A percentile compares a stretch with the other conserved stretches of the same genome.
Evolutionary conservation across 2,797 vertebrate genomes (phyloP).

Genomic region (Urophycis tenuis): DNA sequence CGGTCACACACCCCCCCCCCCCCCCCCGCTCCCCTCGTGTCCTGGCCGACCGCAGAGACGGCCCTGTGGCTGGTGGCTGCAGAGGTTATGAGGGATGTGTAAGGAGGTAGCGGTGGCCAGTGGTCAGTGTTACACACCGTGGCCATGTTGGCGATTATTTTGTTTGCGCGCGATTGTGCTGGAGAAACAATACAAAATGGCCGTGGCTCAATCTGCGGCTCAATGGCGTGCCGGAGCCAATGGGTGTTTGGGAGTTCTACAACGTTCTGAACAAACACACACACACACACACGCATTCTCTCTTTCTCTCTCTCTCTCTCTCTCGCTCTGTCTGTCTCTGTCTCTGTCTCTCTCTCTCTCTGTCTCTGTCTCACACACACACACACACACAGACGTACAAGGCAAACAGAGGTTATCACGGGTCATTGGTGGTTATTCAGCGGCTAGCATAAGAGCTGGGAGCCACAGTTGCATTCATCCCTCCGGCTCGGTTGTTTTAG

Average conservation of each 20-base stretch:
- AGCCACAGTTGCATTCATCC: slow-evolving; percentile 26
- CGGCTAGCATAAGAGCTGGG: slow-evolving; percentile 21
- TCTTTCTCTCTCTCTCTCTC: not conserved
- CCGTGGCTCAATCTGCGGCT: slow-evolving; percentile 6
- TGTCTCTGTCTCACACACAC: not conserved
- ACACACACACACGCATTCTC: slow-evolving; percentile 18
- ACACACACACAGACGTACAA: not conserved
- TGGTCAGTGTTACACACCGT: not conserved
- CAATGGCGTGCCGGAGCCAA: slow-evolving; percentile 31
- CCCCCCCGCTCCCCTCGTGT: too few species aligned
- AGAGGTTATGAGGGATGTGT: not conserved
- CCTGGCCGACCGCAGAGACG: too few species aligned
- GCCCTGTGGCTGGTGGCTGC: too few species aligned
- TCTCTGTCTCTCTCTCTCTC: not conserved
- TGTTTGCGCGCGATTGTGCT: not conserved
- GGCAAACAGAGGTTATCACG: slow-evolving; percentile 26
- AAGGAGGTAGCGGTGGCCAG: not conserved
- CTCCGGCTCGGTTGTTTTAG: slow-evolving; percentile 23
- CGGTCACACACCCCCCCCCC: too few species aligned
- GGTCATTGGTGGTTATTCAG: slow-evolving; percentile 36
- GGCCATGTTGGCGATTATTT: not conserved
- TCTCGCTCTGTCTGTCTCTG: not conserved
- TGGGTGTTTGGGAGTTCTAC: slow-evolving; percentile 35
- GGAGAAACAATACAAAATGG: not conserved
- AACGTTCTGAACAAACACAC: slow-evolving; percentile 38